Base-by-base conservation (phyloP, 2,113 vertebrate species). In the Danio rerio region DNA sequence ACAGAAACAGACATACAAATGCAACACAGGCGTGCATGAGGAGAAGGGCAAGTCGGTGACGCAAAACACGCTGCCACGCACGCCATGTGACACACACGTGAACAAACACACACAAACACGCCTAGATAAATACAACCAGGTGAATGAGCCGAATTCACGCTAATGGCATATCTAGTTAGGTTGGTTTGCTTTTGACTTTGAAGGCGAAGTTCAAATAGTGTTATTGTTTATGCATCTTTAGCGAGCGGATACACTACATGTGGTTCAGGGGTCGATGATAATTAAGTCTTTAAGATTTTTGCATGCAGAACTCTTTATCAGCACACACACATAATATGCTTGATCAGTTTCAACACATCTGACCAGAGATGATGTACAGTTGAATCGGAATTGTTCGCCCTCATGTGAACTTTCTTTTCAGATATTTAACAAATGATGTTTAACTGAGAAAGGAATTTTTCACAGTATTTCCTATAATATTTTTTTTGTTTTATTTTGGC, bases 1-100 rank as follows among this genome's bases (percentile, higher is more conserved):
- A 21, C 59, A 84, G 68, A 84, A 83, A 88, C 78, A 87, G 81
- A 83, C 88, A 83, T 56, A 83, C 81, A 86, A 87, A 68, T 84
- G 82, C 76, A 68, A 78, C 81, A 85, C 65, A 83, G 88, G 56
- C 83, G 74, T 58, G 47, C 55, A 47, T 84, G 77, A 42, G 72
- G 66, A 52, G 81, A 73, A 66, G 69, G 71, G 74, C 71, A 70
- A 77, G 70, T 45, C 78, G 66, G 61, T 69, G 79, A 81, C 63
- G 69, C 56, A 66, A 65, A n/a, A 21, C 53, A 58, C 0, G 58
- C 50, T 55, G 69, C 56, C 59, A 65, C 13, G n/a, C 53, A 58
- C 0, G 58, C 50, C 43, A 58, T 15, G 69, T 61, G 13, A 74
- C 53, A 42, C 47, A 70, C 43, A 69, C 43, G 18, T 56, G 20